Evolutionary conservation across 2,797 vertebrate genomes (phyloP), one percentile per base, ranked within the genome.

Genomic region (Aselliscus stoliczkanus): DNA sequence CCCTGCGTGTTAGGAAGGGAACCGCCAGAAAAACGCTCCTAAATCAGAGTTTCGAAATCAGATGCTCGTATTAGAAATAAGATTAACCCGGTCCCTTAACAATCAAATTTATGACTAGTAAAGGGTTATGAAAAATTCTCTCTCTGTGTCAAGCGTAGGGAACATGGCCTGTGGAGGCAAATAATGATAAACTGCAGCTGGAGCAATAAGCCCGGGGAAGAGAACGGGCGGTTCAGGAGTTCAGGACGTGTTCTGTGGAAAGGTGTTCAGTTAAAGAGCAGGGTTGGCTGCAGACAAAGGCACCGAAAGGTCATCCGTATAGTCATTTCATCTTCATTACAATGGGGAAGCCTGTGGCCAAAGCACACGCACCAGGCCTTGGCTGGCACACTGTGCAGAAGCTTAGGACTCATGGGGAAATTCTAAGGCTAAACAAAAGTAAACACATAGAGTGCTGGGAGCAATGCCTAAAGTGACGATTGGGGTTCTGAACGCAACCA

Each of bases 201-300:
- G 98, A 92, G 98, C 98, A 96, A 97, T 98, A 97, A 97, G 97
- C 97, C 89, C 88, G 27, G 97, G 62, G 98, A 98, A 98, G 96
- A 96, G 98, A 98, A 97, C 94, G 97, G 98, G 95, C 96, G 80
- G 98, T 98, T 99, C 98, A 98, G 98, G 98, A 98, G 98, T 98
- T 98, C 98, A 98, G 97, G 98, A 93, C 97, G 39, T 85, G 97
- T 96, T 98, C 90, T 90, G 97, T 96, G 96, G 97, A 98, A 98
- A 98, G 98, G 98, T 98, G 98, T 97, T 98, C 98, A 89, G 98
- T 97, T 98, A 98, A 98, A 98, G 98, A 97, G 98, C 97, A 98
- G 97, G 98, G 98, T 98, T 97, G 85, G 95, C 97, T 92, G 73
- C 17, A 98, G 98, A 98, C 98, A 98, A 98, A 98, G 98, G 98